phyloP scores from a whole-genome alignment of 2,113 vertebrate species.

The Pao palembangensis region DNA sequence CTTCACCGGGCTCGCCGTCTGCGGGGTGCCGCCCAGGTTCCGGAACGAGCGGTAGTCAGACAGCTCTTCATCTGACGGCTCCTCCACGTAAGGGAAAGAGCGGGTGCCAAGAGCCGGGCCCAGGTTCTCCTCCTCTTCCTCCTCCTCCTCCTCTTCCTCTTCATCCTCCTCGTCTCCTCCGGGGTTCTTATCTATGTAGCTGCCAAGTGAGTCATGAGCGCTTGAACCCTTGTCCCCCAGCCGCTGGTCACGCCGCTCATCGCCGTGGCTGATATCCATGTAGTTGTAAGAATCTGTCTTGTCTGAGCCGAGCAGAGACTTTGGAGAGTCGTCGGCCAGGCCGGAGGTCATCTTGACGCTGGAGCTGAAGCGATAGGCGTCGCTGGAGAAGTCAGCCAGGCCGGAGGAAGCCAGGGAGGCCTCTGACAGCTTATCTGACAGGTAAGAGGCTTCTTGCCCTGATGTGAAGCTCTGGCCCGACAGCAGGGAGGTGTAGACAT shows the following conservation, averaged over 20 bases:
- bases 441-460: constrained; percentile 78
- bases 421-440: constrained; percentile 77
- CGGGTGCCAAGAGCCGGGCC: constrained; percentile 71
- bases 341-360: constrained; percentile 86
- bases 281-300: constrained; percentile 91
- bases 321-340: constrained; percentile 73
- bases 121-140: constrained; percentile 55
- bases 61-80: constrained; percentile 78
- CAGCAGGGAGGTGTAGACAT: constrained; percentile 90
- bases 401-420: constrained; percentile 57
- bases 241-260: constrained; percentile 66
- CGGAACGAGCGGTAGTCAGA: constrained; percentile 76
- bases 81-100: constrained; percentile 80
- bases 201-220: constrained; percentile 62
- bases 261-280: constrained; percentile 90
- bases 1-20: constrained; percentile 79
- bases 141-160: constrained; percentile 45
- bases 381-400: constrained; percentile 75
- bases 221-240: constrained; percentile 61
- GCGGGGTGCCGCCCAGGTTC: constrained; percentile 69
- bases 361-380: constrained; percentile 82
- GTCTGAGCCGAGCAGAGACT: constrained; percentile 79
- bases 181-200: constrained; percentile 62
- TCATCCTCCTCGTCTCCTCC: constrained; percentile 53
- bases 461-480: constrained; percentile 78